Evolutionary conservation across 2,797 vertebrate genomes (phyloP).

Genomic region (Peromyscus aztecus): DNA sequence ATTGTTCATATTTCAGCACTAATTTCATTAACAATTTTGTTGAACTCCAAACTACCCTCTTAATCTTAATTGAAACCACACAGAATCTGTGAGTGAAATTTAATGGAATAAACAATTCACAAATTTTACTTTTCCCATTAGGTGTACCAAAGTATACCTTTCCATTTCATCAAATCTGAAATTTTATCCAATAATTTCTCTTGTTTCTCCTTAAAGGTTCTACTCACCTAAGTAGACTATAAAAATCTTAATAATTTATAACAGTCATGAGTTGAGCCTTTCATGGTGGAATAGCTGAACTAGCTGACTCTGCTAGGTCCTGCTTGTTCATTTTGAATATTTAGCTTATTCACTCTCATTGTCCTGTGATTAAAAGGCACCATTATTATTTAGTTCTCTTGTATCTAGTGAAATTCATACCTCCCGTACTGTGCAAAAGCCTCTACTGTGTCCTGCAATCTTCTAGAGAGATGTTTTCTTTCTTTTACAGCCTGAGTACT

Average conservation of each 20-base stretch:
- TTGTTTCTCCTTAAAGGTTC: constrained; percentile 30
- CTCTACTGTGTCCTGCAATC: background rate
- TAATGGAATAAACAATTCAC: background rate
- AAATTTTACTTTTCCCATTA: constrained; percentile 8
- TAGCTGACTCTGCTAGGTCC: background rate
- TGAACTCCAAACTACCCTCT: background rate
- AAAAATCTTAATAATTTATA: constrained; percentile 23
- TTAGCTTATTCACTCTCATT: background rate
- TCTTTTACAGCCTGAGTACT: background rate
- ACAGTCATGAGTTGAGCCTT: background rate
- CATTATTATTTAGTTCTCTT: background rate
- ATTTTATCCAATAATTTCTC: constrained; percentile 35
- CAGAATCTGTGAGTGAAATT: background rate
- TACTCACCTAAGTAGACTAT: constrained; percentile 2
- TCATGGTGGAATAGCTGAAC: background rate
- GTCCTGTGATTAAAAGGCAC: background rate
- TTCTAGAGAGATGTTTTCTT: constrained; percentile 1
- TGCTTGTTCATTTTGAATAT: background rate
- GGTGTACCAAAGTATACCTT: background rate
- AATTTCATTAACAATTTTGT: constrained; percentile 40
- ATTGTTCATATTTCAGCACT: constrained; percentile 24
- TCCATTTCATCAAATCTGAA: background rate
- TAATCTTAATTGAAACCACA: constrained; percentile 14
- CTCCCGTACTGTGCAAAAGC: background rate
- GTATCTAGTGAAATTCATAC: background rate